These are phyloP conservation scores for Ophraella communa DNA, from an alignment of 2,888 invertebrate genomes.

Conservation along the genomic window DNA sequence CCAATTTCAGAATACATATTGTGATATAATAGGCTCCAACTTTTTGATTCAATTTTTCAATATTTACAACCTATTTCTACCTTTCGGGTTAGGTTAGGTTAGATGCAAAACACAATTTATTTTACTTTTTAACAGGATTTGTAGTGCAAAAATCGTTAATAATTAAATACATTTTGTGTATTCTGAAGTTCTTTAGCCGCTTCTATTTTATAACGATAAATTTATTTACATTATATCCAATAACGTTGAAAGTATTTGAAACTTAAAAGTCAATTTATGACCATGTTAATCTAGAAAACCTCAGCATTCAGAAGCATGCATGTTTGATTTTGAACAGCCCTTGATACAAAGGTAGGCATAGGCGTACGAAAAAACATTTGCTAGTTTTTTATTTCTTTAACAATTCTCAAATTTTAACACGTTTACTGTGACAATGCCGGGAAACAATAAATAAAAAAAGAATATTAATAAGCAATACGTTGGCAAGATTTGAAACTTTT, in stretches of 20 bases:
- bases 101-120: too few relatives aligned
- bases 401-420: background rate
- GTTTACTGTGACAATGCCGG: background rate
- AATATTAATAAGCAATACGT: background rate
- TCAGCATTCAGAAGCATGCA: background rate
- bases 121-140: too few relatives aligned
- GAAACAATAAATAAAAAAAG: slow-evolving; percentile 1
- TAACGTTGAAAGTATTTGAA: background rate
- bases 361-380: background rate
- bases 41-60: too few relatives aligned
- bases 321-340: background rate
- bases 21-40: too few relatives aligned
- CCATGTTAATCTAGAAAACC: background rate
- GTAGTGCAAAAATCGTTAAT: too few relatives aligned
- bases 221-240: background rate
- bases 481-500: slow-evolving; percentile 4
- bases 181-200: background rate
- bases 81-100: too few relatives aligned
- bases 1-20: too few relatives aligned
- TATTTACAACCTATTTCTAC: too few relatives aligned
- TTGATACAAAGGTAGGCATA: background rate
- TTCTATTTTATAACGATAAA: background rate
- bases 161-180: too few relatives aligned
- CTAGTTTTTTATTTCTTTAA: background rate
- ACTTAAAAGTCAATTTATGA: background rate